Conservation (phyloP, 2,888 invertebrate species). For the Cremastinae sp. region DNA sequence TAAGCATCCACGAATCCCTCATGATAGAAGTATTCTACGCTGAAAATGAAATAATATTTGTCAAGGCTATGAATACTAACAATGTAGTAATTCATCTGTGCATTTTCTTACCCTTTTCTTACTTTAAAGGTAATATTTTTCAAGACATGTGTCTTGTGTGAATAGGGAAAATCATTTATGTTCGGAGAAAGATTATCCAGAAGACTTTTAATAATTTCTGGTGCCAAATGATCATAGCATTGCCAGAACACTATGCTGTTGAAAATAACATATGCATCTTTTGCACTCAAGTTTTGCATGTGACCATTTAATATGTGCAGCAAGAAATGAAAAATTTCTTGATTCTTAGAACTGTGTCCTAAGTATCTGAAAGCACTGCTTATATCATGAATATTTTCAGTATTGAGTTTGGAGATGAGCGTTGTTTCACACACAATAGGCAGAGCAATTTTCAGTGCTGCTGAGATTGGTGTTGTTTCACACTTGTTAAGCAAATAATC, state of each 20-base stretch:
- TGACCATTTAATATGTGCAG: slow-evolving; percentile 42
- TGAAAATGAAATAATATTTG: slow-evolving; percentile 72
- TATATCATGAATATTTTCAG: slow-evolving; percentile 81
- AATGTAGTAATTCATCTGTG: background rate
- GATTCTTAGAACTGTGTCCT: slow-evolving; percentile 35
- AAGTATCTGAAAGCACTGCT: slow-evolving; percentile 82
- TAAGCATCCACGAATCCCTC: slow-evolving; percentile 84
- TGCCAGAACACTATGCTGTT: no score
- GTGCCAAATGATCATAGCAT: no score
- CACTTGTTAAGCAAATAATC: slow-evolving; percentile 83
- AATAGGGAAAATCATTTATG: no score
- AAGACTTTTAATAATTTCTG: no score
- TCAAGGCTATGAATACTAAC: background rate
- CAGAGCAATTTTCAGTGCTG: slow-evolving; percentile 85
- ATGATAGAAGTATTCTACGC: slow-evolving; percentile 83
- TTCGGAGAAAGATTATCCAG: no score
- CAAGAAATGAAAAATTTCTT: background rate
- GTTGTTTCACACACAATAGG: slow-evolving; percentile 86
- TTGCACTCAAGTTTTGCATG: slow-evolving; percentile 6
- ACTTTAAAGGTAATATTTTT: background rate
- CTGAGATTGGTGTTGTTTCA: slow-evolving; percentile 82
- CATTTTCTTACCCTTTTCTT: background rate
- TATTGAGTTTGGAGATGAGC: slow-evolving; percentile 83
- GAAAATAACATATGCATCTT: background rate
- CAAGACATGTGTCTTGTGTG: no score